Evolutionary conservation across 2,888 invertebrate species (phyloP), one percentile per base, ranked within the genome.

Genomic region (Drosophila heteroneura): DNA sequence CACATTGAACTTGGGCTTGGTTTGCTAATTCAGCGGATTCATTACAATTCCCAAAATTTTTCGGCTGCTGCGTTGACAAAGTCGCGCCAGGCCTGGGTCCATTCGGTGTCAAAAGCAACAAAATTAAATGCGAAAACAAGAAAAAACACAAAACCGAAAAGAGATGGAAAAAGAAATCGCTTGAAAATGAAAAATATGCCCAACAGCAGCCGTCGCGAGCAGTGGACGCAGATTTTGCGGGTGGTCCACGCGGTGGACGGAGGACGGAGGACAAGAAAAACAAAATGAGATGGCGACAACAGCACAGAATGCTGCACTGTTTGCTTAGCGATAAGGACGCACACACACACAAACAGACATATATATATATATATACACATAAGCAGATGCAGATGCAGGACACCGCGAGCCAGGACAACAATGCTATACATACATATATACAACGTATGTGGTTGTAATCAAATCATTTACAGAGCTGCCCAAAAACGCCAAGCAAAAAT

Each of bases 91-190:
- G 76, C 75, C 70, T 78, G 85, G 74, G 79, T 72, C 81, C 91
- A 89, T 90, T 77, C 85, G 91, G 90, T 90, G 90, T 90, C 79
- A 90, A 90, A 87, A 87, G 84, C 90, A 91, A 90, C 90, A 90
- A 85, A 77, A 83, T 86, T 81, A 83, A 84, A 86, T 81, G 81
- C 81, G 79, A 86, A 79, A 84, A 82, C 76, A 87, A 77, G 39
- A 69, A 77, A 59, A 35, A 41, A 57, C 7, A 57, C 16, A 5
- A 19, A 30, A 5, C 7, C 37, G 10, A 6, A 26, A 41, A 37
- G 32, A 39, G 12, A 49, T 51, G 53, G 60, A 59, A 52, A 59
- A 64, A 56, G 56, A 59, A 80, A 60, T 66, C 70, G 66, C 63
- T 66, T 37, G 65, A 51, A 69, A 70, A 57, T 70, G 72, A 54